Base-by-base conservation (phyloP, 2,113 vertebrate genomes). In the Uria lomvia region DNA sequence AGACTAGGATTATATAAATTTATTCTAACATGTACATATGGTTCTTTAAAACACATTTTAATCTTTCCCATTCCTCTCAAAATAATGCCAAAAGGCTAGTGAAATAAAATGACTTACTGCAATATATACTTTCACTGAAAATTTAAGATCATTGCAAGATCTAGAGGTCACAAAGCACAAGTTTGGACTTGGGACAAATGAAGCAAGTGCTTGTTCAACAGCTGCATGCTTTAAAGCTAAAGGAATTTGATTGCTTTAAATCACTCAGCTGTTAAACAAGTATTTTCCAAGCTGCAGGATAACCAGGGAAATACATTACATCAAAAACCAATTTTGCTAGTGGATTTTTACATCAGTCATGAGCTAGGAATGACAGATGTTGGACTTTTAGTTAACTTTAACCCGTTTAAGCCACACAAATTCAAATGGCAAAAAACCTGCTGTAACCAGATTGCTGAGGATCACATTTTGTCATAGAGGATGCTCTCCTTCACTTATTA, bases 201-300 rank as follows among this genome's bases (percentile, higher is more conserved):
- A 81, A 93, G 77, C 43, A 82, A 86, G 19, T 71, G 81, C 67
- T 79, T 84, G 62, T 88, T 77, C 79, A 91, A 76, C 72, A 92
- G 83, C 79, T 88, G 82, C 42, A 77, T 76, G 83, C 90, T 82
- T 90, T 86, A 83, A 86, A 94, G 67, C 82, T 76, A 16, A 36
- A 94, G 72, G 75, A 83, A 97, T 91, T 2, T 56, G 71, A 92
- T 72, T 72, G 89, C 89, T 96, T 91, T 70, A 91, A 88, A 92
- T 86, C 76, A 94, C 49, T 91, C 58, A 88, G 83, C 86, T 88
- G 77, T 43, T 92, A 59, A 94, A 80, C 32, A 91, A 80, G 49
- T 49, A 65, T 50, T 56, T 88, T 45, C 67, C 75, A 80, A 88
- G 42, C 63, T 86, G 55, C 79, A 92, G 42, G 45, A 90, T 68